Conservation (phyloP, 2,888 invertebrate genomes). For the Agrenia bidenticulata region DNA sequence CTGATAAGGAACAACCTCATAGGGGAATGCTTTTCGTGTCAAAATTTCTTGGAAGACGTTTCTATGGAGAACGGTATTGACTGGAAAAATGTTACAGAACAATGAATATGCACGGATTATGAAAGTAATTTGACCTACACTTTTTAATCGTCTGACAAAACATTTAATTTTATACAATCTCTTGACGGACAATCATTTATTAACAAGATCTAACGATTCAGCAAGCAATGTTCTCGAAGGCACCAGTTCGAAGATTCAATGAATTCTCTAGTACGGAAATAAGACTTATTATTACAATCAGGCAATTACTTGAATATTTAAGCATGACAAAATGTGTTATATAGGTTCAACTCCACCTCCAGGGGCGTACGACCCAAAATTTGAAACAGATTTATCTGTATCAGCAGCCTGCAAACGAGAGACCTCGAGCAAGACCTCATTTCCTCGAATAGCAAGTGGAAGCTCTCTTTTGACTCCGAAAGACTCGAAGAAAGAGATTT, state of each 20-base stretch:
- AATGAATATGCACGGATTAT: too few relatives aligned
- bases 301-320: too few relatives aligned
- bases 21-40: too few relatives aligned
- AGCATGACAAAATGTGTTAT: neutral
- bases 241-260: conserved; percentile 34
- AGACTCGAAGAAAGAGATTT: neutral
- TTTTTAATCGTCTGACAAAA: too few relatives aligned
- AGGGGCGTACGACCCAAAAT: conserved; percentile 39
- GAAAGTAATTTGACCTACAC: too few relatives aligned
- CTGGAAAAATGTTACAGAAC: too few relatives aligned
- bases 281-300: neutral
- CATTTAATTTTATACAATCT: too few relatives aligned
- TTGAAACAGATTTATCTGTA: conserved; percentile 26
- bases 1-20: neutral
- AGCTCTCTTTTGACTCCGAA: neutral
- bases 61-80: neutral
- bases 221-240: conserved; percentile 19
- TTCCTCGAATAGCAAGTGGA: neutral
- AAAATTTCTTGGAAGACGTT: too few relatives aligned
- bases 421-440: too few relatives aligned
- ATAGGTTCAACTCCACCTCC: conserved; percentile 25
- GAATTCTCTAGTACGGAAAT: conserved; percentile 26
- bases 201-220: too few relatives aligned
- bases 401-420: neutral
- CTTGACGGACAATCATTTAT: too few relatives aligned